Conservation (phyloP, 2,888 invertebrate species). For the Mythimna loreyi region DNA sequence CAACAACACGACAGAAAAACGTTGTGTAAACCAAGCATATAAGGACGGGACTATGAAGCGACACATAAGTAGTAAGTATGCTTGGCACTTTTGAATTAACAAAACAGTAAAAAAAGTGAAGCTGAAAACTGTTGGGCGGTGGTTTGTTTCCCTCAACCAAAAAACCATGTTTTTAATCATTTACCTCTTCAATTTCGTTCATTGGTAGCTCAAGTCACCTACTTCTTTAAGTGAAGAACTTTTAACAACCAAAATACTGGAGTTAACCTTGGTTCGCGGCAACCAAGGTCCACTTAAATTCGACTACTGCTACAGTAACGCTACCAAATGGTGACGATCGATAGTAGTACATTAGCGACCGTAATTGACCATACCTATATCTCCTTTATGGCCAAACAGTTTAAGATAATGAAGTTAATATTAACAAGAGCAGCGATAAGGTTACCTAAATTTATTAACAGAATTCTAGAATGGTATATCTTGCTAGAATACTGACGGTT, state of each 20-base stretch:
- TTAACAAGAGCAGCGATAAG: background rate
- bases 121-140: no score
- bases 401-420: background rate
- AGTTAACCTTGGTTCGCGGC: constrained; percentile 1
- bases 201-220: background rate
- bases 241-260: background rate
- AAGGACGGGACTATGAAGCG: no score
- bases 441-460: background rate
- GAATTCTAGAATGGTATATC: no score
- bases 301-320: constrained; percentile 19
- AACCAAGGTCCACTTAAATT: constrained; percentile 4
- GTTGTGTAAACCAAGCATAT: no score
- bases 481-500: background rate
- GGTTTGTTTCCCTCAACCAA: no score
- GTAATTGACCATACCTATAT: background rate
- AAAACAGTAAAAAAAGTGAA: no score
- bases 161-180: background rate
- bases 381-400: background rate
- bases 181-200: constrained; percentile 21
- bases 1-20: no score
- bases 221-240: background rate
- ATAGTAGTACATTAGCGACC: constrained; percentile 14
- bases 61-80: no score
- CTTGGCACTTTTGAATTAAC: no score
- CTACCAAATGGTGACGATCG: constrained; percentile 26